phyloP scores from a whole-genome alignment of 2,113 vertebrate genomes.

The Ellobius talpinus region DNA sequence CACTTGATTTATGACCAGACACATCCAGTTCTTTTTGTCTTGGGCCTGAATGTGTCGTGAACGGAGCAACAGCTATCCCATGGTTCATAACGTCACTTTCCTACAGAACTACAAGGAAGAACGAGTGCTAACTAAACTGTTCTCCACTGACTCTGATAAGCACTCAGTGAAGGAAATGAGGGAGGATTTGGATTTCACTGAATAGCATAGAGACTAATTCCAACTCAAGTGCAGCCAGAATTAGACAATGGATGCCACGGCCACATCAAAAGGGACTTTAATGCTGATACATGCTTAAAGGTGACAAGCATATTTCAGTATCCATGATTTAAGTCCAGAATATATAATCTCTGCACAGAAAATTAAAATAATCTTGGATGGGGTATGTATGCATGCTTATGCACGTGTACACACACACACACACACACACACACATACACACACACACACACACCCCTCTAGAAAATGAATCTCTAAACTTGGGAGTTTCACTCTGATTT shows the following conservation, averaged over 20 bases:
- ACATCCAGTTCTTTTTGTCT: conserved; percentile 45
- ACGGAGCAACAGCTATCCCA: neutral
- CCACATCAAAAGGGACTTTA: neutral
- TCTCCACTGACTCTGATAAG: neutral
- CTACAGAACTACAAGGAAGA: neutral
- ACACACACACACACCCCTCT: neutral
- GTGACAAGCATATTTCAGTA: neutral
- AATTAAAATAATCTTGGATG: neutral
- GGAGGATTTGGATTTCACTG: neutral
- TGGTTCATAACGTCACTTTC: neutral
- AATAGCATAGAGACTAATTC: neutral
- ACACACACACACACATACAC: neutral
- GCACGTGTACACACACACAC: accelerated
- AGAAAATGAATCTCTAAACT: neutral
- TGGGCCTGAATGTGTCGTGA: neutral
- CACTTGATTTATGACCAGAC: conserved; percentile 76
- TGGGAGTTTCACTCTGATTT: neutral
- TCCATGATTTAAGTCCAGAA: neutral
- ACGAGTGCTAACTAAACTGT: neutral
- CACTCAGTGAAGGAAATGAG: conserved; percentile 19
- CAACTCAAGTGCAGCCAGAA: neutral
- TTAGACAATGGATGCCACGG: neutral
- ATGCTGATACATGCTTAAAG: neutral
- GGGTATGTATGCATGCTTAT: neutral
- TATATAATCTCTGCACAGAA: neutral